Evolutionary conservation across 2,888 invertebrate genomes (phyloP).

Genomic region (Acholoe squamosa): DNA sequence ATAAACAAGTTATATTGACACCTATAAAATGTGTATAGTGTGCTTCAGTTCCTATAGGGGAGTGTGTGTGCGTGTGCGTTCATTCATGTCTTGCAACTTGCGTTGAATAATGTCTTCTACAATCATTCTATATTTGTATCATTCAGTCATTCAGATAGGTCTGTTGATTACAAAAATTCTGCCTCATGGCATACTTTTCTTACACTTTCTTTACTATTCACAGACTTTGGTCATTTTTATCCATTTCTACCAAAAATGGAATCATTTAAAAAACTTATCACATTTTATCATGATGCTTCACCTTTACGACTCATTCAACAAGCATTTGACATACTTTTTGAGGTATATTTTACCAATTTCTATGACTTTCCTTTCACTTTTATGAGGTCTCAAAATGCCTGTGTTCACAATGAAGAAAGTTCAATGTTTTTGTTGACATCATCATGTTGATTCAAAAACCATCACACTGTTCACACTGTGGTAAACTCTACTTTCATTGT

Average conservation of each 20-base stretch:
- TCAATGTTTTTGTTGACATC: constrained; percentile 32
- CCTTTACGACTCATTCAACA: constrained; percentile 23
- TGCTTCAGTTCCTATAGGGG: not conserved
- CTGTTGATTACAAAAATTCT: not conserved
- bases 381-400: not conserved
- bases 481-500: constrained; percentile 32
- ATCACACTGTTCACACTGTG: constrained; percentile 32
- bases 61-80: not conserved
- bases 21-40: not conserved
- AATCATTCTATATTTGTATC: not conserved
- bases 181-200: not conserved
- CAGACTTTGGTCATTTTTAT: not conserved
- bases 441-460: constrained; percentile 29
- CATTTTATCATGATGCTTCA: constrained; percentile 12
- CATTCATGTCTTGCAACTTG: not conserved
- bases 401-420: not conserved
- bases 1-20: too few relatives aligned
- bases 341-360: not conserved
- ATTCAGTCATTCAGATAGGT: not conserved
- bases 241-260: not conserved
- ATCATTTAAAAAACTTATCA: not conserved
- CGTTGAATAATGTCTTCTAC: constrained; percentile 6
- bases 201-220: constrained; percentile 42
- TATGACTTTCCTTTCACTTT: constrained; percentile 11
- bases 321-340: constrained; percentile 22